These are phyloP conservation scores for Orthonyx spaldingii DNA, from an alignment of 2,113 vertebrate species.

Conservation along the genomic window DNA sequence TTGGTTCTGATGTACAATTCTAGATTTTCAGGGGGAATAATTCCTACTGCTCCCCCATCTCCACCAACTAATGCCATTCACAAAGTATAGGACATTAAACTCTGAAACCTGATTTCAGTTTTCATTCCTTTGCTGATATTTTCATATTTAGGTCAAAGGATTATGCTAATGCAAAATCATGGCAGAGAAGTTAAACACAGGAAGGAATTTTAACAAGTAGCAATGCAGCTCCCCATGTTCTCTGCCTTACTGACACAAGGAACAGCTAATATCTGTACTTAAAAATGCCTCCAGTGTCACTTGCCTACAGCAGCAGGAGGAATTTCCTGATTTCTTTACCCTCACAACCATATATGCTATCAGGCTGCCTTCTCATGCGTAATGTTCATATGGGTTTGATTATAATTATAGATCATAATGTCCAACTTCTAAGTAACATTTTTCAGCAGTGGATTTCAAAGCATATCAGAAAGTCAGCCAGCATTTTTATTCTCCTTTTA, in stretches of 20 bases:
- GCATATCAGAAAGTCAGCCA: not conserved
- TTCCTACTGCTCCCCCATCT: fast-evolving
- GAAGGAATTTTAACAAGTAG: not conserved
- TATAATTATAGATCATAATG: not conserved
- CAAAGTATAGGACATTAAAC: not conserved
- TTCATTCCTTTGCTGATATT: not conserved
- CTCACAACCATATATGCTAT: not conserved
- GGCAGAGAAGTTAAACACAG: not conserved
- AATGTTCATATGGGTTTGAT: not conserved
- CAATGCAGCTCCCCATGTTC: not conserved
- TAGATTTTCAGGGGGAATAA: fast-evolving
- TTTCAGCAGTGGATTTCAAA: not conserved
- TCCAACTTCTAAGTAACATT: not conserved
- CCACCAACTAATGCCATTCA: not conserved
- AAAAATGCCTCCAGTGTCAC: not conserved
- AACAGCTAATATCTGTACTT: not conserved
- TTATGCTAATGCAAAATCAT: not conserved
- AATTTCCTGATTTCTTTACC: not conserved
- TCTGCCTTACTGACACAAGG: not conserved
- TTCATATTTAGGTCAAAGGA: not conserved
- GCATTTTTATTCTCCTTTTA: not conserved
- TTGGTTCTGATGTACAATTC: not conserved
- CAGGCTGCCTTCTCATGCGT: not conserved
- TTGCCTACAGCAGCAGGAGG: not conserved
- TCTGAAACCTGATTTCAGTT: not conserved